Percentiles rank a stretch among this genome's conserved stretches.
These are phyloP conservation scores for Pimephales promelas DNA, from an alignment of 2,113 vertebrate genomes.

Conservation along the genomic window DNA sequence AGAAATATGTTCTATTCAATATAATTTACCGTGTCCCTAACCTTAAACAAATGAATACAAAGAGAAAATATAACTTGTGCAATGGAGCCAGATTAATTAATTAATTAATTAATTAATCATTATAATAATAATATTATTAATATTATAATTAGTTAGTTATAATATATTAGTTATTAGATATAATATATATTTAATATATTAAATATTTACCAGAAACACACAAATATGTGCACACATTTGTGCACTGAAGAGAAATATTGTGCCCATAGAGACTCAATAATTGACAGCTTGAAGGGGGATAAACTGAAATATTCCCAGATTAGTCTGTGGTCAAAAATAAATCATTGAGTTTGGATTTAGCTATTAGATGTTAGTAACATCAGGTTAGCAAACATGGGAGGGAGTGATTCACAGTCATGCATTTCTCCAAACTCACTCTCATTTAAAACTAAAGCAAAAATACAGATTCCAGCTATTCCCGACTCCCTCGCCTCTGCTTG, in stretches of 20 bases:
- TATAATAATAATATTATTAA: no score
- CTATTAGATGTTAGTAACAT: conserved; percentile 41
- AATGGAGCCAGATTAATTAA: neutral
- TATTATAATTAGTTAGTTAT: no score
- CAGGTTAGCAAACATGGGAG: conserved; percentile 40
- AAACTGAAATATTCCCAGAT: conserved; percentile 43
- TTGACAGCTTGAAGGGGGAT: conserved; percentile 16
- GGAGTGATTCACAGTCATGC: conserved; percentile 26
- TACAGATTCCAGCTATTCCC: conserved; percentile 38
- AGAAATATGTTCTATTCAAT: neutral
- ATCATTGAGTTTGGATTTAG: conserved; percentile 45
- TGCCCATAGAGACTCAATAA: neutral
- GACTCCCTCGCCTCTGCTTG: conserved; percentile 39
- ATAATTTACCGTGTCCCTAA: neutral
- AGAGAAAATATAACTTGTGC: neutral
- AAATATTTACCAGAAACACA: neutral
- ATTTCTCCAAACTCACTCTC: conserved; percentile 36
- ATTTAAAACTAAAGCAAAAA: conserved; percentile 38
- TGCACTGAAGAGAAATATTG: neutral
- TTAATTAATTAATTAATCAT: no score
- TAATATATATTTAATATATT: no score
- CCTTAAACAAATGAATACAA: neutral
- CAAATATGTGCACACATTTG: neutral
- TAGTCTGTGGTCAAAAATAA: conserved; percentile 42
- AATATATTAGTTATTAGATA: no score